phyloP scores from a whole-genome alignment of 2,113 vertebrate genomes.

The Mesitornis unicolor region DNA sequence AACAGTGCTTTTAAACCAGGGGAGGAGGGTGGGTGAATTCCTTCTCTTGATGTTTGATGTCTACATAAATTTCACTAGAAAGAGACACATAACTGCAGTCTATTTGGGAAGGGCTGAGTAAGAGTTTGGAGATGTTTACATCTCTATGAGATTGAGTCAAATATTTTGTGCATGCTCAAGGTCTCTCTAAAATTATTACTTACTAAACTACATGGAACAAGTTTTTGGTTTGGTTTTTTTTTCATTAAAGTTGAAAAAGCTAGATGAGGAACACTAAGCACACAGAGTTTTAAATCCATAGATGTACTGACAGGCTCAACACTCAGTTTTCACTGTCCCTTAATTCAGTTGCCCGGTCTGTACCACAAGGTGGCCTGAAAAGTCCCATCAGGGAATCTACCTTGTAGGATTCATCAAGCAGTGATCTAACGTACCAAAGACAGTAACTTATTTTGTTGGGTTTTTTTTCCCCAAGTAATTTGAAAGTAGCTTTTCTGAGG shows the following conservation, averaged over 20 bases:
- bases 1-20: background rate
- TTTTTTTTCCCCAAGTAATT: background rate
- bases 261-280: background rate
- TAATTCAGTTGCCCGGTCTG: background rate
- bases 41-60: background rate
- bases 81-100: background rate
- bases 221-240: background rate
- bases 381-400: background rate
- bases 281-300: background rate
- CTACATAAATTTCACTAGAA: background rate
- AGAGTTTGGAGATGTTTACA: background rate
- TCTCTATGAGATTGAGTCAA: accelerated
- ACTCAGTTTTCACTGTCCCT: background rate
- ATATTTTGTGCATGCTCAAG: too few species aligned
- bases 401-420: background rate
- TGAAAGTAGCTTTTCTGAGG: background rate
- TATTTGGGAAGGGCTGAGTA: background rate
- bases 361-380: background rate
- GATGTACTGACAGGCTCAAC: background rate
- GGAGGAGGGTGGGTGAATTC: background rate
- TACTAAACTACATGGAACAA: background rate
- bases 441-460: accelerated
- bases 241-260: background rate
- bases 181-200: background rate
- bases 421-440: background rate